Conservation (phyloP, 1,140 invertebrate genomes). For the Drosophila arawakana region DNA sequence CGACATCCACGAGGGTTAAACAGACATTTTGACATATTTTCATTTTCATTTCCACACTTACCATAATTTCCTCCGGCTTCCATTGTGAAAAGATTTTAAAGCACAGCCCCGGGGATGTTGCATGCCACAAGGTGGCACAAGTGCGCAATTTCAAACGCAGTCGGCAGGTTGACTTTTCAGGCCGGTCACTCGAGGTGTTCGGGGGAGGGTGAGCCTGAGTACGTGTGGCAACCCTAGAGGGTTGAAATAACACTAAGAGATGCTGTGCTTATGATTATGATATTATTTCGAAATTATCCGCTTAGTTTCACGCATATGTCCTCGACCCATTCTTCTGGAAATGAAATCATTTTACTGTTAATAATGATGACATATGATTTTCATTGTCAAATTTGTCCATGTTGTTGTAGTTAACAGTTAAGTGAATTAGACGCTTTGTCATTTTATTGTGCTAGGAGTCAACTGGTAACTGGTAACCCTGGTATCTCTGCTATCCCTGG, state of each 20-base stretch:
- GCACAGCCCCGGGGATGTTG: conserved; percentile 31
- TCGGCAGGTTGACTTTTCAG: conserved; percentile 70
- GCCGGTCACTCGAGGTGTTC: conserved; percentile 14
- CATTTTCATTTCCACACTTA: conserved; percentile 70
- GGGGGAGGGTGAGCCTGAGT: background rate
- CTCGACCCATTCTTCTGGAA: conserved; percentile 65
- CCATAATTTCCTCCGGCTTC: conserved; percentile 66
- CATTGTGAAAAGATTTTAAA: conserved; percentile 63
- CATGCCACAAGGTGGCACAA: conserved; percentile 37
- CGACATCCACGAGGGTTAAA: conserved; percentile 36
- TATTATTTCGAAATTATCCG: conserved; percentile 84
- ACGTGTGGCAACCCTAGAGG: conserved; percentile 23
- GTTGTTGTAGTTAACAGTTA: conserved; percentile 51
- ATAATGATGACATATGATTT: conserved; percentile 85
- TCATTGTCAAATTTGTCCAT: conserved; percentile 79
- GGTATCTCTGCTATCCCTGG: no score
- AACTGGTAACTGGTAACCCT: conserved; percentile 48
- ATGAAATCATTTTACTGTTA: conserved; percentile 84
- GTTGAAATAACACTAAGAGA: conserved; percentile 41
- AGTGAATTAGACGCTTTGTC: conserved; percentile 80
- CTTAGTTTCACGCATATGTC: conserved; percentile 79
- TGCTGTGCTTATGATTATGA: conserved; percentile 81
- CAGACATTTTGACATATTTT: conserved; percentile 78
- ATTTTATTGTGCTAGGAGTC: conserved; percentile 65
- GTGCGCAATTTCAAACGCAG: conserved; percentile 77